Evolutionary conservation across 1,140 invertebrate species (phyloP).

Genomic region (Drosophila orena): DNA sequence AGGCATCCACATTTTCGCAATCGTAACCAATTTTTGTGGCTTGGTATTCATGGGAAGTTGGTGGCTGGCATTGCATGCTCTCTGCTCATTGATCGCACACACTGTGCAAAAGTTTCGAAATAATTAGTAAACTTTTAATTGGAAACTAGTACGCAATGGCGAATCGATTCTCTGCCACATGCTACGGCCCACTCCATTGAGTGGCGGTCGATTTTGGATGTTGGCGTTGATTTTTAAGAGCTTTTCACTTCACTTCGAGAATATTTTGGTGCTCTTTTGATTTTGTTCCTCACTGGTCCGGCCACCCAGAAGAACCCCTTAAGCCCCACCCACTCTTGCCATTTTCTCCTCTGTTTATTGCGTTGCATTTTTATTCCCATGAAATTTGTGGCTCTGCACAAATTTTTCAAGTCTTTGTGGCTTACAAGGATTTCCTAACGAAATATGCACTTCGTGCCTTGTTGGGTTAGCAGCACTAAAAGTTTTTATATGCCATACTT

Average conservation of each 20-base stretch:
- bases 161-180: slow-evolving; percentile 57
- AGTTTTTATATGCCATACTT: slow-evolving; percentile 65
- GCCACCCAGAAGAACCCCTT: background rate
- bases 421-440: slow-evolving; percentile 77
- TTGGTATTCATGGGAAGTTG: slow-evolving; percentile 45
- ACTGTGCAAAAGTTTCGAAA: slow-evolving; percentile 79
- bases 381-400: slow-evolving; percentile 76
- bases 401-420: slow-evolving; percentile 82
- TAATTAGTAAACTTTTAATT: slow-evolving; percentile 84
- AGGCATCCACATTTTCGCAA: slow-evolving; percentile 38
- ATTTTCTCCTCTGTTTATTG: slow-evolving; percentile 64
- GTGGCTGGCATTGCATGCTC: slow-evolving; percentile 69
- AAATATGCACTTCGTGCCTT: slow-evolving; percentile 74
- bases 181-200: slow-evolving; percentile 49
- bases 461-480: slow-evolving; percentile 52
- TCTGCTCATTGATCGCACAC: slow-evolving; percentile 75
- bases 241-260: slow-evolving; percentile 63
- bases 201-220: slow-evolving; percentile 71
- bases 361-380: slow-evolving; percentile 79
- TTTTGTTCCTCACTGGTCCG: slow-evolving; percentile 39
- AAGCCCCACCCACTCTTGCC: background rate
- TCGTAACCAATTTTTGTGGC: slow-evolving; percentile 77
- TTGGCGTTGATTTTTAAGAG: slow-evolving; percentile 80
- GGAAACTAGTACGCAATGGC: slow-evolving; percentile 79
- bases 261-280: slow-evolving; percentile 70